A percentile compares a stretch with the other conserved stretches of the same genome.
These are phyloP conservation scores for Scaptomyza graminum DNA, from an alignment of 1,140 invertebrate species.

Conservation along the genomic window DNA sequence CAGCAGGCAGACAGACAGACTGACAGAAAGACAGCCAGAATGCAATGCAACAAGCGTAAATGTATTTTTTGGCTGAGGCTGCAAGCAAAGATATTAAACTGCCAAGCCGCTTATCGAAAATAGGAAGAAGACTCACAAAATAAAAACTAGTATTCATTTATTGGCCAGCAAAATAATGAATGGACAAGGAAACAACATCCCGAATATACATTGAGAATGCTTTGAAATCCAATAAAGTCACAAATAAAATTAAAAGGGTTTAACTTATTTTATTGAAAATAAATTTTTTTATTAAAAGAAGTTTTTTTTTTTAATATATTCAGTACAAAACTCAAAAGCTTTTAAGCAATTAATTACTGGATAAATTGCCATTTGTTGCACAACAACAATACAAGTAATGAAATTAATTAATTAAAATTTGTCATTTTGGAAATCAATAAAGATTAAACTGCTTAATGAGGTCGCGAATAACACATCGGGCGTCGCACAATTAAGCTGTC, in stretches of 20 bases:
- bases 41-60: slow-evolving; percentile 57
- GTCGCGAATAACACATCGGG: slow-evolving; percentile 6
- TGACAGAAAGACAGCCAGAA: slow-evolving; percentile 26
- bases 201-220: too few species aligned
- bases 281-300: too few species aligned
- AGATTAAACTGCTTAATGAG: slow-evolving; percentile 61
- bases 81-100: slow-evolving; percentile 64
- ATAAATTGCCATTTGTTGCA: background rate
- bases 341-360: background rate
- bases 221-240: too few species aligned
- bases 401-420: slow-evolving; percentile 52
- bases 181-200: slow-evolving; percentile 27
- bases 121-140: slow-evolving; percentile 1
- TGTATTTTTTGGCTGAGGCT: slow-evolving; percentile 52
- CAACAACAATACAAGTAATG: background rate
- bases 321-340: background rate
- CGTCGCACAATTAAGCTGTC: slow-evolving; percentile 2
- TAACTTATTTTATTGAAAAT: too few species aligned
- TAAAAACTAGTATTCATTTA: background rate
- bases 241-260: too few species aligned
- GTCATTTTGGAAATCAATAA: slow-evolving; percentile 67
- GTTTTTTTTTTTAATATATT: background rate
- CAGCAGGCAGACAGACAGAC: slow-evolving; percentile 36
- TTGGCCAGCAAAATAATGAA: background rate
- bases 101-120: slow-evolving; percentile 68